phyloP scores from a whole-genome alignment of 2,113 vertebrate species.

The Cryptotis parvus region DNA sequence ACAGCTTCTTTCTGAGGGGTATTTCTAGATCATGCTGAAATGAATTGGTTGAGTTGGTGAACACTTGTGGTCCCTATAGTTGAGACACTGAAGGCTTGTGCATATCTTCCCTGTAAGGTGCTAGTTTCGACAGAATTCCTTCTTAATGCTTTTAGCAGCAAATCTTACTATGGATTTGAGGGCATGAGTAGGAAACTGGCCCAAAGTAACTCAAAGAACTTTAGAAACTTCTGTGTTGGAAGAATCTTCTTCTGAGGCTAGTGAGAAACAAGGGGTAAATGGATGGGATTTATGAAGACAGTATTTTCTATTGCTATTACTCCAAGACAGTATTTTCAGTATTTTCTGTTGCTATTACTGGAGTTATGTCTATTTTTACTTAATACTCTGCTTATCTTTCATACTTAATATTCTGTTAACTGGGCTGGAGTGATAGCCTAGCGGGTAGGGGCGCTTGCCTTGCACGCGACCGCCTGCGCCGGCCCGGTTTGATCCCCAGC shows the following conservation, averaged over 20 bases:
- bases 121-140: not conserved
- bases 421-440: too few species aligned
- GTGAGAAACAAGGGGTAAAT: not conserved
- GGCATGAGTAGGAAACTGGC: slow-evolving; percentile 16
- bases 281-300: not conserved
- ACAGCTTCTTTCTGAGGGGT: slow-evolving; percentile 36
- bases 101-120: too few species aligned
- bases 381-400: slow-evolving; percentile 24
- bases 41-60: slow-evolving; percentile 52
- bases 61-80: not conserved
- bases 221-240: not conserved
- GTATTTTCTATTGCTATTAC: not conserved
- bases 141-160: slow-evolving; percentile 36
- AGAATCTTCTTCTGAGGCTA: not conserved
- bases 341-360: not conserved
- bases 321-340: too few species aligned
- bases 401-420: too few species aligned
- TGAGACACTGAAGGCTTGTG: too few species aligned
- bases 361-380: slow-evolving; percentile 41
- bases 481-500: too few species aligned
- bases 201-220: slow-evolving; percentile 39
- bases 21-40: slow-evolving; percentile 57
- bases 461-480: too few species aligned
- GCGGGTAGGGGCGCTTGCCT: too few species aligned
- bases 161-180: not conserved